Evolutionary conservation across 2,888 invertebrate genomes (phyloP).

Genomic region (Netelia inedita): DNA sequence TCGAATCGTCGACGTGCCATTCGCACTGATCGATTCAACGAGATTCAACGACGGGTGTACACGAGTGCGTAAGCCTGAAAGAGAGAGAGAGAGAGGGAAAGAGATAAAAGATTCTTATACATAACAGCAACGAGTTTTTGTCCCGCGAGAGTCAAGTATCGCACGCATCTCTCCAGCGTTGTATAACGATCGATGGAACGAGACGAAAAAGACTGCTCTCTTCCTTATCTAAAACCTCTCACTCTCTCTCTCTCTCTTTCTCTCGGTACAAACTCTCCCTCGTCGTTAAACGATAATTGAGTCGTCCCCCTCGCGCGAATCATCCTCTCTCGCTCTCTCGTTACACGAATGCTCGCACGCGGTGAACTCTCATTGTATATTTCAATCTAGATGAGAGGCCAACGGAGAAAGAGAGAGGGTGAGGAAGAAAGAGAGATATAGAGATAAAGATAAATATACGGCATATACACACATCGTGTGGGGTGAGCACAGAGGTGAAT

Average conservation of each 20-base stretch:
- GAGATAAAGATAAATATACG: constrained; percentile 32
- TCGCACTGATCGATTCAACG: constrained; percentile 55
- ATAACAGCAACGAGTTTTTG: constrained; percentile 43
- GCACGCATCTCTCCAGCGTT: constrained; percentile 44
- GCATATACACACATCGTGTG: constrained; percentile 30
- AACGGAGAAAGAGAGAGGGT: constrained; percentile 16
- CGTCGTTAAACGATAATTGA: constrained; percentile 65
- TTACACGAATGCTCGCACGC: constrained; percentile 52
- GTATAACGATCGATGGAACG: constrained; percentile 62
- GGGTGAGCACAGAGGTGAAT: constrained; percentile 56
- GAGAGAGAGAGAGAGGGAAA: neutral
- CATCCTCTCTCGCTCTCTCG: constrained; percentile 38
- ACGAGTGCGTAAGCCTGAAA: neutral
- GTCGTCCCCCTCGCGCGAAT: constrained; percentile 52
- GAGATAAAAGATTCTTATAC: constrained; percentile 16
- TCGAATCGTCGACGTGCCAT: constrained; percentile 34
- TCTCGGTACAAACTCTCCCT: constrained; percentile 10
- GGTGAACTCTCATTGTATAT: constrained; percentile 62
- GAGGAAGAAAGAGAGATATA: constrained; percentile 34
- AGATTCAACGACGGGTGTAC: neutral
- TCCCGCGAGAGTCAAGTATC: constrained; percentile 30
- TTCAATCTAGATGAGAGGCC: constrained; percentile 63
- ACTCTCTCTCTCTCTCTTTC: constrained; percentile 4
- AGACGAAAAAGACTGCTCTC: constrained; percentile 42
- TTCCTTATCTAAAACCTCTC: constrained; percentile 59